Evolutionary conservation across 1,140 invertebrate species (phyloP).

Genomic region (Lasioglossum baleicum): DNA sequence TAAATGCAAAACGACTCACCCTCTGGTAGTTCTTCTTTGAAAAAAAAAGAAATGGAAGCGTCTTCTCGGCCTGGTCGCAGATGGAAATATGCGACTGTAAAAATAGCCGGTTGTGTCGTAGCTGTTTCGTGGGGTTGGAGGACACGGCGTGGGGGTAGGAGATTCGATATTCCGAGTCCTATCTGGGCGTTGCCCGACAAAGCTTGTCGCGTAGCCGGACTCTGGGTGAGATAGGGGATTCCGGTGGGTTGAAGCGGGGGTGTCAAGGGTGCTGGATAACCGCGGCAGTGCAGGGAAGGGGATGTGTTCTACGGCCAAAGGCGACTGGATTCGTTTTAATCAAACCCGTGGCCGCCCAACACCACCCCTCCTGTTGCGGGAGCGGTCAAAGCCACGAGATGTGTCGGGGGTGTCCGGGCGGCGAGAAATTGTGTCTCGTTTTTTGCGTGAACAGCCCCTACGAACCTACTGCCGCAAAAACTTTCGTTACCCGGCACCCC

Average conservation of each 20-base stretch:
- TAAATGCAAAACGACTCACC: too few species aligned
- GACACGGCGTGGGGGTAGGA: slow-evolving; percentile 30
- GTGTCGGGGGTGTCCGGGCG: neutral
- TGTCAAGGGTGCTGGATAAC: slow-evolving; percentile 45
- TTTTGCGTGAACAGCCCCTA: neutral
- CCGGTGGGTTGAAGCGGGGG: slow-evolving; percentile 25
- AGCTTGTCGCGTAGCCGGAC: slow-evolving; percentile 45
- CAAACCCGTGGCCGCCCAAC: slow-evolving; percentile 4
- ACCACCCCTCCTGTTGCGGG: neutral
- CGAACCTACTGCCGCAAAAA: too few species aligned
- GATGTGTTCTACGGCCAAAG: neutral
- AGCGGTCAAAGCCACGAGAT: neutral
- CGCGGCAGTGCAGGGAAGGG: slow-evolving; percentile 15
- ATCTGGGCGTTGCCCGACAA: slow-evolving; percentile 69
- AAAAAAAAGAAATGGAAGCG: neutral
- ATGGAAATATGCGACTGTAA: slow-evolving; percentile 44
- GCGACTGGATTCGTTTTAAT: slow-evolving; percentile 48
- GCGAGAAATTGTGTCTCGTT: neutral
- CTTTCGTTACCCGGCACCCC: too few species aligned
- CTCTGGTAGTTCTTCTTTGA: too few species aligned
- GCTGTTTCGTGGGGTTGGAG: slow-evolving; percentile 8
- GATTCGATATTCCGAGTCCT: slow-evolving; percentile 61
- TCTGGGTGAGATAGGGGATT: slow-evolving; percentile 9
- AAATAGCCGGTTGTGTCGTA: slow-evolving; percentile 41
- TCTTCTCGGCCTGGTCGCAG: neutral